These are phyloP conservation scores for Synergus gifuensis DNA, from an alignment of 2,888 invertebrate species.

Conservation along the genomic window DNA sequence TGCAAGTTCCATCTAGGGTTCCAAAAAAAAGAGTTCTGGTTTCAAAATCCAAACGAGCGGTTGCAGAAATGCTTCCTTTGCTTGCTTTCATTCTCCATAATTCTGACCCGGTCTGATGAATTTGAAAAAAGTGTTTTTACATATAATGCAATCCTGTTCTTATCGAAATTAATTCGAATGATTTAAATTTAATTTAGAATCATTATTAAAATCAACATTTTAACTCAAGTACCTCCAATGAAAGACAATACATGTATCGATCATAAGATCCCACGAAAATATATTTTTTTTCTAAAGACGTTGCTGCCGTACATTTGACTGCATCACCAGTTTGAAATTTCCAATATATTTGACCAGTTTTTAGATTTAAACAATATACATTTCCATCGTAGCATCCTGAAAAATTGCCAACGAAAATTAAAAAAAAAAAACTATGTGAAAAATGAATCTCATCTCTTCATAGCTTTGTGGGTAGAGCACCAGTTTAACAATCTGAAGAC, in stretches of 20 bases:
- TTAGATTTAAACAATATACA: slow-evolving; percentile 83
- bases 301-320: slow-evolving; percentile 83
- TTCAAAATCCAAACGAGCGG: slow-evolving; percentile 73
- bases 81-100: slow-evolving; percentile 75
- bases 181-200: background rate
- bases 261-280: slow-evolving; percentile 88
- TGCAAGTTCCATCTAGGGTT: slow-evolving; percentile 82
- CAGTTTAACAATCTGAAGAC: no score
- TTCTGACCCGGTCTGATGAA: slow-evolving; percentile 78
- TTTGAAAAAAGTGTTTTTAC: background rate
- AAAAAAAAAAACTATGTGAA: background rate
- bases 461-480: no score
- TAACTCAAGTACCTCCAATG: slow-evolving; percentile 77
- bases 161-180: slow-evolving; percentile 10
- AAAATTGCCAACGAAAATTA: slow-evolving; percentile 9
- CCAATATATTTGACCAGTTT: slow-evolving; percentile 82
- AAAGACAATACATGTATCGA: slow-evolving; percentile 82
- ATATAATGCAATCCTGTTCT: background rate
- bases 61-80: slow-evolving; percentile 79
- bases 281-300: slow-evolving; percentile 73
- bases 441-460: no score
- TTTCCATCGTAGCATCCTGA: slow-evolving; percentile 86
- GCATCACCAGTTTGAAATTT: slow-evolving; percentile 81
- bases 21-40: slow-evolving; percentile 77
- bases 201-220: slow-evolving; percentile 18